Conservation (phyloP, 2,888 invertebrate genomes). For the Ariolimax columbianus region DNA sequence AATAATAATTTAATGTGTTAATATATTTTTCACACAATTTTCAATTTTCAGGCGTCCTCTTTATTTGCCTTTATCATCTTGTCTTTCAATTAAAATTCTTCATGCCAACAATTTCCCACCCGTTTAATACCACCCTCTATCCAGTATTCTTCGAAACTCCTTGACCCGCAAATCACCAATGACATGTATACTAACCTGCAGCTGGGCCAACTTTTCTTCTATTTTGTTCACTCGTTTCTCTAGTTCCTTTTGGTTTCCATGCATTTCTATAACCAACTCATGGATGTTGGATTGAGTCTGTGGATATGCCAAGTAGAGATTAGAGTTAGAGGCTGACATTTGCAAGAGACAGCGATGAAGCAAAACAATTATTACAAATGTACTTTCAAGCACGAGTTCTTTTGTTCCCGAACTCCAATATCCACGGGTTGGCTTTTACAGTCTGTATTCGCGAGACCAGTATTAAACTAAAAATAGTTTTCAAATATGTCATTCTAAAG, state of each 20-base stretch:
- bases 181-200: slow-evolving; percentile 82
- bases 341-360: background rate
- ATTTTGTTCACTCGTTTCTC: slow-evolving; percentile 95
- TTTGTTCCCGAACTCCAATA: no score
- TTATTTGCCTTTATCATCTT: background rate
- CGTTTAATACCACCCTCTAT: background rate
- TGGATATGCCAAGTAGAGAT: slow-evolving; percentile 75
- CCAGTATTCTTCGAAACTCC: background rate
- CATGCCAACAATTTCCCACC: background rate
- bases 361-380: background rate
- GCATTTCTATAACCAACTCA: slow-evolving; percentile 98
- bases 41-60: no score
- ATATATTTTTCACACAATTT: no score
- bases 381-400: no score
- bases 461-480: no score
- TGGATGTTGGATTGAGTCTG: slow-evolving; percentile 99
- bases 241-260: slow-evolving; percentile 92
- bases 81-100: background rate
- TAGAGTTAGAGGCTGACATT: background rate
- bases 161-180: background rate
- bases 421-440: no score
- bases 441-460: no score
- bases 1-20: no score
- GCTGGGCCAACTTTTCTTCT: slow-evolving; percentile 91
- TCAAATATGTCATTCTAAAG: no score